A percentile compares a stretch with the other conserved stretches of the same genome.
Evolutionary conservation across 2,797 vertebrate species (phyloP).

Genomic region (Sphenodon punctatus): DNA sequence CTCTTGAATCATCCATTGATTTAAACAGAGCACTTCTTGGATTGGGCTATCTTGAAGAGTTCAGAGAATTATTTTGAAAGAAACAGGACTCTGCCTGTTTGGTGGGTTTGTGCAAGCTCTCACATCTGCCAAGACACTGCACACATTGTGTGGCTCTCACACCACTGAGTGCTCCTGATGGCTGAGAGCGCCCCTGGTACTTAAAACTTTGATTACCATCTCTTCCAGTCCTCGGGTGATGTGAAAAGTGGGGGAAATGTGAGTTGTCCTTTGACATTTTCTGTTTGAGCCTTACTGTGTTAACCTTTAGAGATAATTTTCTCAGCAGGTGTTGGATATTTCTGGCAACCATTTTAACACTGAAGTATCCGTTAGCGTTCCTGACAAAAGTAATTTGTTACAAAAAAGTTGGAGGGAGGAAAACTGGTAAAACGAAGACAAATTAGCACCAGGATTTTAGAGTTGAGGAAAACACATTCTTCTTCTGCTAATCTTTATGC

Average conservation of each 20-base stretch:
- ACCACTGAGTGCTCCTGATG: not conserved
- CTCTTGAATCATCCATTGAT: constrained; percentile 54
- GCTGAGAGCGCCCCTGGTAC: not conserved
- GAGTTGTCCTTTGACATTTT: constrained; percentile 63
- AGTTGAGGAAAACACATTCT: constrained; percentile 21
- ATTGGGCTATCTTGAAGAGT: constrained; percentile 9
- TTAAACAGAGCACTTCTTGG: constrained; percentile 47
- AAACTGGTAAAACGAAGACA: constrained; percentile 36
- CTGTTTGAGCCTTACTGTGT: constrained; percentile 43
- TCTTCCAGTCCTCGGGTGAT: not conserved
- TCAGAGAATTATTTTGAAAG: constrained; percentile 41
- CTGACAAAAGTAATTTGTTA: constrained; percentile 60
- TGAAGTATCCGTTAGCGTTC: constrained; percentile 54
- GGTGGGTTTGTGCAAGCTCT: constrained; percentile 11
- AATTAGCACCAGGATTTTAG: constrained; percentile 44
- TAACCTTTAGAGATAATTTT: constrained; percentile 71
- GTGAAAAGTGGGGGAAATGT: not conserved
- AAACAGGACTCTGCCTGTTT: constrained; percentile 33
- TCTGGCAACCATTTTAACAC: constrained; percentile 60
- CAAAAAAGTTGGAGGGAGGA: constrained; percentile 29
- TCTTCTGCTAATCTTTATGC: constrained; percentile 47
- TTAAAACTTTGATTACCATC: constrained; percentile 1
- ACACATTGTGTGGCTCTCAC: not conserved
- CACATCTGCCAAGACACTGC: not conserved
- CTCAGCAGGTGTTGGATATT: constrained; percentile 65